A percentile compares a stretch with the other conserved stretches of the same genome.
Conservation (phyloP, 2,888 invertebrate genomes). For the Prosapia bicincta region DNA sequence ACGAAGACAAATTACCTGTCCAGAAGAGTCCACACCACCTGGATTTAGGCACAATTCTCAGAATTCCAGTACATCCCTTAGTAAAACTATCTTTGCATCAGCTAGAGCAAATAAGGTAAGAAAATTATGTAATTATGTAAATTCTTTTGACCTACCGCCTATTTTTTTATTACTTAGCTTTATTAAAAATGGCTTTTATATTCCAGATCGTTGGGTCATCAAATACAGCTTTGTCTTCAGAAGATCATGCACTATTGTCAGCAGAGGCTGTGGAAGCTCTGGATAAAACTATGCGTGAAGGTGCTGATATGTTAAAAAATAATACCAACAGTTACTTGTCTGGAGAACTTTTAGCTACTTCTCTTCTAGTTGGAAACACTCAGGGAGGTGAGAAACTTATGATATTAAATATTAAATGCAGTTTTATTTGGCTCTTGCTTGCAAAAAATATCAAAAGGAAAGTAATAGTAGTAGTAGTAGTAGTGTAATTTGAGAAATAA, state of each 20-base stretch:
- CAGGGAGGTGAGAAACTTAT: constrained; percentile 35
- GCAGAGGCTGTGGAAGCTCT: constrained; percentile 60
- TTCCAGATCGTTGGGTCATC: not conserved
- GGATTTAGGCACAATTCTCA: no score
- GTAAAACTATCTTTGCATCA: constrained; percentile 43
- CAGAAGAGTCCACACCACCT: not conserved
- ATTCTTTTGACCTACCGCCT: no score
- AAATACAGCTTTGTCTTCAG: not conserved
- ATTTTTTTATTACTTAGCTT: no score
- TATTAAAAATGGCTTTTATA: no score
- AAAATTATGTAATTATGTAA: not conserved
- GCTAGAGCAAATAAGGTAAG: constrained; percentile 42
- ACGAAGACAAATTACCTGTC: not conserved
- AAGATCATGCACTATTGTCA: constrained; percentile 40
- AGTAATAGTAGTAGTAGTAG: not conserved
- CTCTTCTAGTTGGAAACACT: constrained; percentile 44
- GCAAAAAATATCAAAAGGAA: no score
- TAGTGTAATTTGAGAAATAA: no score
- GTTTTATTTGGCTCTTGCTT: not conserved
- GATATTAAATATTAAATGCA: not conserved
- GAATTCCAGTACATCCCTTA: constrained; percentile 41
- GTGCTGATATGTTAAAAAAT: constrained; percentile 69
- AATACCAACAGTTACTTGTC: constrained; percentile 76
- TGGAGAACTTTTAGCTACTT: constrained; percentile 55
- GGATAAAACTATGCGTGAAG: constrained; percentile 61